Conservation (phyloP, 2,888 invertebrate genomes). For the Iselma pallidipennis region DNA sequence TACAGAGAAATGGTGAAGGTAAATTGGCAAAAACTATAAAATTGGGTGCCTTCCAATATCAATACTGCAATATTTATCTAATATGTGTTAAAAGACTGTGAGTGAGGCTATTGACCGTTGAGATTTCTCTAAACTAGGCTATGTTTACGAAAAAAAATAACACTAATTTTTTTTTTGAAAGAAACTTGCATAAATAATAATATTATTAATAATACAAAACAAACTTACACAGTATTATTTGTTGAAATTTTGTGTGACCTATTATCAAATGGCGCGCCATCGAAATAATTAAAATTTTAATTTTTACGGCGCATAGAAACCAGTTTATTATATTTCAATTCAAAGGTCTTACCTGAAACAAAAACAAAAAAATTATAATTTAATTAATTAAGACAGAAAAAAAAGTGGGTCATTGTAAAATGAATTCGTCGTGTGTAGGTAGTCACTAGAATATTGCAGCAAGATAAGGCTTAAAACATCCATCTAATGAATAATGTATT, state of each 20-base stretch:
- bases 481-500: conserved; percentile 10
- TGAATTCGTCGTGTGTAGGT: conserved; percentile 15
- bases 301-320: too few species aligned
- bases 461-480: too few species aligned
- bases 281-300: too few species aligned
- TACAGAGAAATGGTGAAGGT: not conserved
- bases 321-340: too few species aligned
- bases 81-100: not conserved
- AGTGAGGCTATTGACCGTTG: not conserved
- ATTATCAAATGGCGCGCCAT: too few species aligned
- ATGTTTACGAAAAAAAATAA: not conserved
- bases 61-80: not conserved
- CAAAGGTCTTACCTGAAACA: conserved; percentile 22
- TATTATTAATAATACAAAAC: not conserved
- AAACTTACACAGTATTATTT: not conserved
- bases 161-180: not conserved
- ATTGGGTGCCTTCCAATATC: not conserved
- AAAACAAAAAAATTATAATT: conserved; percentile 10
- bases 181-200: not conserved
- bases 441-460: not conserved
- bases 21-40: not conserved
- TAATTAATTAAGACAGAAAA: not conserved
- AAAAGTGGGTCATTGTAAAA: conserved; percentile 15
- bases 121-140: not conserved
- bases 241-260: not conserved